phyloP scores from a whole-genome alignment of 23 tunicate genomes.

The Botrylloides violaceus region DNA sequence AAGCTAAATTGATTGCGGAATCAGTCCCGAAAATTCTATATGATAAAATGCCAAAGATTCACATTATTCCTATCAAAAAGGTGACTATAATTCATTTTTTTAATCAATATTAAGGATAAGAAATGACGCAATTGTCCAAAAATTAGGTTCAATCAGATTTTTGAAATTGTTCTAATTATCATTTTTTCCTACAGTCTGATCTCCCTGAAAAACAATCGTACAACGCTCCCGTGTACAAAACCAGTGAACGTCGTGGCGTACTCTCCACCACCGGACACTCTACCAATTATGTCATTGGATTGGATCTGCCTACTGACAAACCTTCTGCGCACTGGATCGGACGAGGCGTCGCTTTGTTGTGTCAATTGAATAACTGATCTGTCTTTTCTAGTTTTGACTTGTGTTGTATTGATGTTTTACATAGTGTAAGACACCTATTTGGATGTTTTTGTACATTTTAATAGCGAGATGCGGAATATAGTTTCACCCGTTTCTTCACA shows the following conservation, averaged over 20 bases:
- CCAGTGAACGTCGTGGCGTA: slow-evolving; percentile 84
- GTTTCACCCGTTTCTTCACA: too few species aligned
- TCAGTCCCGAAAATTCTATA: slow-evolving; percentile 71
- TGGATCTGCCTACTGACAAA: slow-evolving; percentile 77
- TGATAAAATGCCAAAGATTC: slow-evolving; percentile 89
- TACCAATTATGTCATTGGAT: slow-evolving; percentile 85
- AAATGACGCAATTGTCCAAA: too few species aligned
- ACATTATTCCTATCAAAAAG: slow-evolving; percentile 71
- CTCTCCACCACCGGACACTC: slow-evolving; percentile 96
- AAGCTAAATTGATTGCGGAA: slow-evolving; percentile 75
- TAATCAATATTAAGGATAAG: too few species aligned
- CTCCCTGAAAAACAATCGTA: slow-evolving; percentile 58
- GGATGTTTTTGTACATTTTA: too few species aligned
- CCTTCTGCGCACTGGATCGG: slow-evolving; percentile 87
- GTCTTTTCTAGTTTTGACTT: neutral
- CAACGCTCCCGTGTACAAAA: slow-evolving; percentile 86
- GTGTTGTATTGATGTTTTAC: neutral
- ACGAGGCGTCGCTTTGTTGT: slow-evolving; percentile 86
- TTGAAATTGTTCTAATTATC: too few species aligned
- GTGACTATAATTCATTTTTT: slow-evolving; percentile 18
- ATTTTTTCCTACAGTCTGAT: slow-evolving; percentile 57
- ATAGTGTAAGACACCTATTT: too few species aligned
- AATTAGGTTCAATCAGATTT: too few species aligned
- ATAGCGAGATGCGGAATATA: too few species aligned
- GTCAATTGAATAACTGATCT: slow-evolving; percentile 70